These are phyloP conservation scores for Coleophora deauratella DNA, from an alignment of 2,888 invertebrate genomes.

Conservation along the genomic window DNA sequence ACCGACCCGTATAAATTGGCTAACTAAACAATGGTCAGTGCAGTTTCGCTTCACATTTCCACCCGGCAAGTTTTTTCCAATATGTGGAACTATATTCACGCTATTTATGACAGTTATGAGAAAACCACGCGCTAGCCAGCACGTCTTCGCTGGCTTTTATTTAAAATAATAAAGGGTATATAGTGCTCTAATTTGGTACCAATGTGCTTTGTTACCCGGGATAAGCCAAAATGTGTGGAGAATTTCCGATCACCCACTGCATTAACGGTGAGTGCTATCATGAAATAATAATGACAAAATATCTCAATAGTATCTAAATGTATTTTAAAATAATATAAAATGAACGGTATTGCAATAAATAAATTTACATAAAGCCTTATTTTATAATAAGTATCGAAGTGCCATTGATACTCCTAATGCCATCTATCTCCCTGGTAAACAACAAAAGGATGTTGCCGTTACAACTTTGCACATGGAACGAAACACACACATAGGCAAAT, in stretches of 20 bases:
- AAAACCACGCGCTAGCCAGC: constrained; percentile 63
- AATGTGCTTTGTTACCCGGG: constrained; percentile 36
- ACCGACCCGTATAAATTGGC: constrained; percentile 74
- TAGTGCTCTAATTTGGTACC: constrained; percentile 50
- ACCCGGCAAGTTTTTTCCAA: constrained; percentile 58
- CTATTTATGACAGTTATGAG: constrained; percentile 69
- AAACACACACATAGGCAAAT: constrained; percentile 52
- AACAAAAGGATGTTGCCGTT: constrained; percentile 42
- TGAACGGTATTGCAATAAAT: too few relatives aligned
- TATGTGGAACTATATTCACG: constrained; percentile 52
- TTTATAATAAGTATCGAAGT: neutral
- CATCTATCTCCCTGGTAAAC: constrained; percentile 57
- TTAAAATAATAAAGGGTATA: constrained; percentile 40
- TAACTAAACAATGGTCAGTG: constrained; percentile 69
- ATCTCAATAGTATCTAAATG: too few relatives aligned
- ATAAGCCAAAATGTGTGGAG: too few relatives aligned
- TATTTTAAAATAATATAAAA: too few relatives aligned
- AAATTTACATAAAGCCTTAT: too few relatives aligned
- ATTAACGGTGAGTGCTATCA: constrained; percentile 38
- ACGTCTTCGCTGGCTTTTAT: constrained; percentile 63
- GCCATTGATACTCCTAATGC: constrained; percentile 48
- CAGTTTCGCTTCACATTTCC: constrained; percentile 70
- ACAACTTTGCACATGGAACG: constrained; percentile 51
- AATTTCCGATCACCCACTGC: too few relatives aligned
- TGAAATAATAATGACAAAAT: constrained; percentile 11